Evolutionary conservation across 2,888 invertebrate species (phyloP).

Genomic region (Agriopis leucophaearia): DNA sequence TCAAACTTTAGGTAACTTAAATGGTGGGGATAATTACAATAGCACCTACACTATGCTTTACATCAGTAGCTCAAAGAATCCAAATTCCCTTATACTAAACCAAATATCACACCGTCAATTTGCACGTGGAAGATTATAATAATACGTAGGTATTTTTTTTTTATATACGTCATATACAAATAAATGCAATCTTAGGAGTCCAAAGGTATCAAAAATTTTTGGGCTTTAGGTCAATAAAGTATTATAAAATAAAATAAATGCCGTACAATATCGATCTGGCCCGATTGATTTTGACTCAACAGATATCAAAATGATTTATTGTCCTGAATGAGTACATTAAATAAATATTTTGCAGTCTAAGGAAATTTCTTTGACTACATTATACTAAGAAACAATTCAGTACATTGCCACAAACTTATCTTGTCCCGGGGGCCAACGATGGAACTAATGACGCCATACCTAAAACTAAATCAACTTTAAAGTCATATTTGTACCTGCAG

Average conservation of each 20-base stretch:
- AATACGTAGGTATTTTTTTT: not conserved
- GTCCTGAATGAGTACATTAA: no score
- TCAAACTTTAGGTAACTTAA: conserved; percentile 37
- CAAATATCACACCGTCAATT: conserved; percentile 64
- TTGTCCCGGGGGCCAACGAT: no score
- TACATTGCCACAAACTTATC: no score
- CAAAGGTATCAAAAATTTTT: no score
- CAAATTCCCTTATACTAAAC: conserved; percentile 45
- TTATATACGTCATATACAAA: not conserved
- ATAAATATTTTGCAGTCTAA: no score
- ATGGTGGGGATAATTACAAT: conserved; percentile 54
- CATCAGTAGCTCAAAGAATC: conserved; percentile 35
- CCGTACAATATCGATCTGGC: not conserved
- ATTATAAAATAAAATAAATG: not conserved
- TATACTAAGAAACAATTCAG: no score
- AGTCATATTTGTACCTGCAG: no score
- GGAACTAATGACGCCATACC: no score
- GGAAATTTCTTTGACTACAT: no score
- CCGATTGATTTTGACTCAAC: not conserved
- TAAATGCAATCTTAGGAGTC: conserved; percentile 3
- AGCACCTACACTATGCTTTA: conserved; percentile 39
- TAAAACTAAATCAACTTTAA: no score
- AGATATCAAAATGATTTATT: not conserved
- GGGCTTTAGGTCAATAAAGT: not conserved
- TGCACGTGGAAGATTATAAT: conserved; percentile 31